These are phyloP conservation scores for Cheilosia soror DNA, from an alignment of 2,888 invertebrate genomes.

Conservation along the genomic window DNA sequence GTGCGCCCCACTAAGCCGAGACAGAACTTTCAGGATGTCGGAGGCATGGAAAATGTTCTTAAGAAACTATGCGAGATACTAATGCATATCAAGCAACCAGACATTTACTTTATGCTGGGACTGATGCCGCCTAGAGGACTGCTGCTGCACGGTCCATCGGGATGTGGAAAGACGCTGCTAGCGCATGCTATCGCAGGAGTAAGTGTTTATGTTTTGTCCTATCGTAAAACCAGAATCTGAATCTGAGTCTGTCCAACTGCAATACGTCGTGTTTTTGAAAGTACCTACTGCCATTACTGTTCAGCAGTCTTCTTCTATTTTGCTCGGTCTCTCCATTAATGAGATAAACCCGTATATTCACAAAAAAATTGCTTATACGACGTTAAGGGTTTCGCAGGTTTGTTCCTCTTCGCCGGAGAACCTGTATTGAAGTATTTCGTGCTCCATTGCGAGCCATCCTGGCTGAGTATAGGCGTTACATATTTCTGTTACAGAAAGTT, in stretches of 20 bases:
- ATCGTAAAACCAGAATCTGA: no score
- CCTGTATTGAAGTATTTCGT: no score
- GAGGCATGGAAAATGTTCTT: constrained; percentile 91
- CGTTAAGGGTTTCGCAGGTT: no score
- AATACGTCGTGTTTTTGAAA: no score
- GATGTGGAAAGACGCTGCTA: constrained; percentile 94
- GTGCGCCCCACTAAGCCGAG: constrained; percentile 78
- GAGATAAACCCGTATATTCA: no score
- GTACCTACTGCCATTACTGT: not conserved
- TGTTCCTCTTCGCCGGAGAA: no score
- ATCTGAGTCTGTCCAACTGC: no score
- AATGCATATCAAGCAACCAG: constrained; percentile 94
- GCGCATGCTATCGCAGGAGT: constrained; percentile 93
- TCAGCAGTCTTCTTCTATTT: not conserved
- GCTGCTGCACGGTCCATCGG: constrained; percentile 97
- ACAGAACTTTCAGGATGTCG: constrained; percentile 86
- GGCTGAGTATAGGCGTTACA: no score
- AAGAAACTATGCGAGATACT: constrained; percentile 90
- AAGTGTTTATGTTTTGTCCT: constrained; percentile 77
- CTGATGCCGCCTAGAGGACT: constrained; percentile 95
- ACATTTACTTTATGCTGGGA: constrained; percentile 93
- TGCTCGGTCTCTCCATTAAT: no score
- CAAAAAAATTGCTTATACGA: no score
- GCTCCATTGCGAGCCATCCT: no score
- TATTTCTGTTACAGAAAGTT: no score